Conservation (phyloP, 2,113 vertebrate genomes). For the Hemicordylus capensis region DNA sequence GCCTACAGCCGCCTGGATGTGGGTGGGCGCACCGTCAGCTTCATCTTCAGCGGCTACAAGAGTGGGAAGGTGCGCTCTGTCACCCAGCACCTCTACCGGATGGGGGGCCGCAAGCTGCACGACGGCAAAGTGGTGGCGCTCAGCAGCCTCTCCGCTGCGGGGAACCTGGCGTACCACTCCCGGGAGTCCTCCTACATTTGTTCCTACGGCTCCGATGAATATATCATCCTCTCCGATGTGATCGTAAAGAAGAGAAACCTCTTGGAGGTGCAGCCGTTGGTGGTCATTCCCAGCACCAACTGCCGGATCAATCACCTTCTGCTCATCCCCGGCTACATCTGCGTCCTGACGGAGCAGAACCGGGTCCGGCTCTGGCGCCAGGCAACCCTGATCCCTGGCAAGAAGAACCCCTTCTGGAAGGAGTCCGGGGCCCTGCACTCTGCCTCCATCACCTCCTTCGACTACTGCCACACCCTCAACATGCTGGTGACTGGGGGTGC, state of each 20-base stretch:
- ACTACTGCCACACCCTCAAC: slow-evolving; percentile 61
- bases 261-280: slow-evolving; percentile 30
- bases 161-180: not conserved
- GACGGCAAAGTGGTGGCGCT: slow-evolving; percentile 59
- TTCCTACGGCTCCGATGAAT: slow-evolving; percentile 70
- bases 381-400: slow-evolving; percentile 36
- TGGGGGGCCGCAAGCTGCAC: slow-evolving; percentile 52
- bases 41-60: slow-evolving; percentile 67
- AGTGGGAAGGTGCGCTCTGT: slow-evolving; percentile 63
- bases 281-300: slow-evolving; percentile 54
- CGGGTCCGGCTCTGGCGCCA: slow-evolving; percentile 64
- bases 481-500: slow-evolving; percentile 61
- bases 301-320: slow-evolving; percentile 54
- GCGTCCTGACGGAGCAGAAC: slow-evolving; percentile 60
- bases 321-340: slow-evolving; percentile 63
- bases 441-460: slow-evolving; percentile 63
- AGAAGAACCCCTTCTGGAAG: not conserved
- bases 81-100: slow-evolving; percentile 53
- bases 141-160: slow-evolving; percentile 29
- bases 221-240: slow-evolving; percentile 58
- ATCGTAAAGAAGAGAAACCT: not conserved
- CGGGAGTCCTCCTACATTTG: slow-evolving; percentile 57
- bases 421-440: slow-evolving; percentile 58
- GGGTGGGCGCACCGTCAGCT: slow-evolving; percentile 37
- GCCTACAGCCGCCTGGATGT: slow-evolving; percentile 58